Evolutionary conservation across 2,888 invertebrate genomes (phyloP).

Genomic region (Gandaritis pyraliata): DNA sequence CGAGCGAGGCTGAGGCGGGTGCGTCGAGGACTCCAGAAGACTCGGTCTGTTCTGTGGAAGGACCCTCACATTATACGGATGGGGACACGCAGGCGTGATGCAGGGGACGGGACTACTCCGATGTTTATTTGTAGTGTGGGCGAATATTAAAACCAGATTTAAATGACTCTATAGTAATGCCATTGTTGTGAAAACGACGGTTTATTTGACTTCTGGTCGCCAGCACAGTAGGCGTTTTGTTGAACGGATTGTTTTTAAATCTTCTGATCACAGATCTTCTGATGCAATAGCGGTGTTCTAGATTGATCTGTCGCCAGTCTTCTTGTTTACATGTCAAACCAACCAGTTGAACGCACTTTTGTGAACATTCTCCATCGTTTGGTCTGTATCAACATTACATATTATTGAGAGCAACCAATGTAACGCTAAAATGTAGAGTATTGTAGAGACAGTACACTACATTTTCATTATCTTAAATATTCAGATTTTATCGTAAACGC

Average conservation of each 20-base stretch:
- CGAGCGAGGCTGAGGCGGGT: conserved; percentile 89
- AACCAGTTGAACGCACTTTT: not conserved
- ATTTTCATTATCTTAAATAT: not conserved
- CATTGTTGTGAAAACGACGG: not conserved
- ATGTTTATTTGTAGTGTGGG: conserved; percentile 42
- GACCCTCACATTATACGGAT: conserved; percentile 88
- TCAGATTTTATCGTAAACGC: no score
- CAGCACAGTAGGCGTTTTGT: no score
- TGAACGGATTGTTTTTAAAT: no score
- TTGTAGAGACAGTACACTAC: no score
- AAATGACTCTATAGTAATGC: no score
- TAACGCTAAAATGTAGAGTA: no score
- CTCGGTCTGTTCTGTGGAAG: conserved; percentile 95
- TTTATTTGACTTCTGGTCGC: no score
- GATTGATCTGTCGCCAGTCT: no score
- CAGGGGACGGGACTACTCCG: conserved; percentile 39
- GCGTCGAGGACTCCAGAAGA: conserved; percentile 95
- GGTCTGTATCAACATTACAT: not conserved
- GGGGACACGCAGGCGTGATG: conserved; percentile 81
- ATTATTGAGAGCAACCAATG: no score
- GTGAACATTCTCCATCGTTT: not conserved
- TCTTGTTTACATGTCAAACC: no score
- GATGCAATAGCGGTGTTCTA: no score
- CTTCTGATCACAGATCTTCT: no score
- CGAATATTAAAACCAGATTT: conserved; percentile 2